Base-by-base conservation (phyloP, 2,888 invertebrate species). In the Pandemis heparana region DNA sequence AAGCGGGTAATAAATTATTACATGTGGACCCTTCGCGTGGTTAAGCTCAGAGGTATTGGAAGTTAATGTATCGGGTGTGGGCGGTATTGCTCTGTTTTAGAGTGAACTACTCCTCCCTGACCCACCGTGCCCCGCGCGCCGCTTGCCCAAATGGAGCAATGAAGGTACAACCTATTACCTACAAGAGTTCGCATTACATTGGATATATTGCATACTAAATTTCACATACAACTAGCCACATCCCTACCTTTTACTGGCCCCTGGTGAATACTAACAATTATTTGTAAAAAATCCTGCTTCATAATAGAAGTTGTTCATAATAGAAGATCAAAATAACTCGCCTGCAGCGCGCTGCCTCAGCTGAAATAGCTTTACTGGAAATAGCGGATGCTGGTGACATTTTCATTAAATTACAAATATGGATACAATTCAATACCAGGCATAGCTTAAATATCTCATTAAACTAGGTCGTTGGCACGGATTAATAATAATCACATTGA, bases 1-100 rank as follows among this genome's bases (percentile, higher is more conserved):
- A 81, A 84, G 83, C 80, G 79, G 80, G 86, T 89, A 88, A 91
- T 91, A 91, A 92, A 92, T 92, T 90, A 91, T 91, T 89, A 86
- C 86, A 84, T 85, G 85, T 85, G 86, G 85, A 89, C 90, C 90
- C 89, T 90, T 89, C 85, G 85, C 85, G 86, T 82, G 90, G 90
- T 89, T 87, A 86, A 88, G 87, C 87, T 87, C 85, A 73, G 82
- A 85, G 84, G 86, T 85, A 88, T 87, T 82, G 86, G 86, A 82
- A 84, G 83, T 84, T 88, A 90, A 90, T 89, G 88, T 91, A 91
- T 90, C 86, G 87, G 83, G 80, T 83, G 82, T 77, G 80, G 76
- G 83, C 82, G 81, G 80, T 83, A 86, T 84, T 85, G 80, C 80
- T 81, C 81, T 87, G 85, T 87, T 90, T 89, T 85, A 86, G 82